Evolutionary conservation across 2,888 invertebrate species (phyloP), one percentile per base, ranked within the genome.

Genomic region (Portevinia maculata): DNA sequence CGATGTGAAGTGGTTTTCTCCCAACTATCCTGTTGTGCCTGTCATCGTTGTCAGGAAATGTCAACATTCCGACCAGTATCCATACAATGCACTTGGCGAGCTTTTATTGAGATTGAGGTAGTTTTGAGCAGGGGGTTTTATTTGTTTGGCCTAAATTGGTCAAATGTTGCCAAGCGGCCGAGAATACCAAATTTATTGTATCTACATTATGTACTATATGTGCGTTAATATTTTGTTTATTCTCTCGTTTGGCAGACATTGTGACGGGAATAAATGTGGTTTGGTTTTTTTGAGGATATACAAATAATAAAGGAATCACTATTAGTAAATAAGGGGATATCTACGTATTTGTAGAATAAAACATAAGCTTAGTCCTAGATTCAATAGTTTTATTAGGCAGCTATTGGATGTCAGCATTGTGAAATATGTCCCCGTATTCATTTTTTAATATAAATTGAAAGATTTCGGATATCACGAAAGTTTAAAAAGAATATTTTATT

Each of bases 31-130:
- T 32, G 39, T 30, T 67, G 67, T 57, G 24, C 15, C 28, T 79
- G 70, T 78, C 59, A 53, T 46, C 19, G 73, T 24, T 55, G 62
- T 75, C 62, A 69, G 74, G 67, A 79, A 62, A 62, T 75, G 69
- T 75, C 55, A 48, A 41, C 57, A 57, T 57, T 34, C 19, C 32
- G 3, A 11, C 44, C 44, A 13, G 53, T 28, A 48, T 21, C 34
- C 37, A 24, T 39, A 34, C 52, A 60, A 32, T 53, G 59, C 55
- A 62, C 74, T 74, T 79, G 60, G 65, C 37, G 24, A 46, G 60
- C 46, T 67, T 48, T 59, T 11, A 79, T 60, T 60, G 60, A 53
- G 74, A 67, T 79, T 19, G 3, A 53, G 46, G 37, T 21, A 15
- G n/a, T n/a, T n/a, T n/a, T n/a, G n/a, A n/a, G n/a, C n/a, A n/a